phyloP scores from a whole-genome alignment of 2,888 invertebrate genomes.

The Argyresthia goedartella region DNA sequence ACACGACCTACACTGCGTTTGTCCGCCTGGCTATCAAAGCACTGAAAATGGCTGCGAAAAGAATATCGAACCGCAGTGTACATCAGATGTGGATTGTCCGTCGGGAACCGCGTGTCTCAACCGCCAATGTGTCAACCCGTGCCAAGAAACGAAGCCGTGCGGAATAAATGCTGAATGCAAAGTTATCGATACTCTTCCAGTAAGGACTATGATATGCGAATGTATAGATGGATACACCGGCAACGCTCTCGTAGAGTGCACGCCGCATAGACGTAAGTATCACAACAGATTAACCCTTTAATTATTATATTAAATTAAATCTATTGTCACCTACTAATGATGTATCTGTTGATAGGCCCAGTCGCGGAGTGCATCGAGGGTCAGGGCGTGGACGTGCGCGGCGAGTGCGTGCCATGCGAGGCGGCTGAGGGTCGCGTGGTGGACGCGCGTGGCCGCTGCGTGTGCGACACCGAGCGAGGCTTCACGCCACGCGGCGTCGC shows the following conservation, averaged over 20 bases:
- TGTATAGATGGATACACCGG: constrained; percentile 89
- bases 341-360: constrained; percentile 27
- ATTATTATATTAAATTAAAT: neutral
- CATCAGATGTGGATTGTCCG: constrained; percentile 85
- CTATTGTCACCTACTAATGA: neutral
- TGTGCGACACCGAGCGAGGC: constrained; percentile 84
- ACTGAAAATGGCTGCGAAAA: constrained; percentile 72
- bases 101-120: constrained; percentile 86
- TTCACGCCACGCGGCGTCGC: constrained; percentile 82
- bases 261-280: constrained; percentile 76
- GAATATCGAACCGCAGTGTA: constrained; percentile 75
- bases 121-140: constrained; percentile 87
- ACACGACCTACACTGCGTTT: constrained; percentile 84
- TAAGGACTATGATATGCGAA: constrained; percentile 90
- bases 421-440: constrained; percentile 80
- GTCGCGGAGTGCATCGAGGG: constrained; percentile 82
- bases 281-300: too few relatives aligned
- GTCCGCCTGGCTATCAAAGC: constrained; percentile 82
- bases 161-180: constrained; percentile 84
- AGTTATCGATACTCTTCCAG: constrained; percentile 84
- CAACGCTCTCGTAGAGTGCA: constrained; percentile 86
- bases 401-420: constrained; percentile 82
- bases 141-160: constrained; percentile 82
- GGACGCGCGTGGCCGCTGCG: constrained; percentile 83
- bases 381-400: constrained; percentile 80